Evolutionary conservation across 1,140 invertebrate genomes (phyloP).

Genomic region (silkworm (Bombyx mori)): ASM3026992v2 NC_085122.1:7118001-7118500

Average conservation of each 20-base stretch:
- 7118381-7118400: constrained; percentile 29
- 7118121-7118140: constrained; percentile 83
- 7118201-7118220: constrained; percentile 71
- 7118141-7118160: constrained; percentile 76
- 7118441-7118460: constrained; percentile 51
- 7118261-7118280: constrained; percentile 74
- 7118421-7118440: constrained; percentile 42
- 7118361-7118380: constrained; percentile 15
- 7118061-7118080: constrained; percentile 55
- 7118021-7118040: background rate
- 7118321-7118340: constrained; percentile 53
- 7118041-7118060: constrained; percentile 18
- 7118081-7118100: constrained; percentile 37
- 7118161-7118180: constrained; percentile 77
- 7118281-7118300: constrained; percentile 76
- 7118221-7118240: constrained; percentile 70
- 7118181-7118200: constrained; percentile 79
- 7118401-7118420: constrained; percentile 42
- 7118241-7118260: constrained; percentile 61
- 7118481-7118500: constrained; percentile 71
- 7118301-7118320: constrained; percentile 50
- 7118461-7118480: constrained; percentile 72
- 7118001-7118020: too few species aligned
- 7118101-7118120: constrained; percentile 75
- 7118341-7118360: constrained; percentile 46